Evolutionary conservation across 2,113 vertebrate genomes (phyloP), one percentile per base, ranked within the genome.

Genomic region (Silurus meridionalis): DNA sequence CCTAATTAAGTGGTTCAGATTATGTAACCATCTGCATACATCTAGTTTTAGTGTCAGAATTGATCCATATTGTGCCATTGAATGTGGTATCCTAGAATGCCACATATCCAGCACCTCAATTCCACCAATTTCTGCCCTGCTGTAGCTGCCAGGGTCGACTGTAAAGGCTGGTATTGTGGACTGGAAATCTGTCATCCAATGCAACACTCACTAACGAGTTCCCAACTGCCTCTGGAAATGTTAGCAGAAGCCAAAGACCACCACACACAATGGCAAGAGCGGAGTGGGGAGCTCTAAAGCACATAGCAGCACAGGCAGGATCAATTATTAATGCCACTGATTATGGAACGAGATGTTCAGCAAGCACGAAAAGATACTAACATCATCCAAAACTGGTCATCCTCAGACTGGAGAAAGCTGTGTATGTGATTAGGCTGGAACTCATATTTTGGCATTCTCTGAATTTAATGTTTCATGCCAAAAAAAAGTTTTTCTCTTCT

Each of bases 221-320:
- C 52, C 74, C 52, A 28, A 53, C 52, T 25, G 74, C 52, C 74
- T 78, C 74, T 78, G 74, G 74, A 55, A 78, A 78, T 8, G 74
- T 55, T n/a, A 78, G 23, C 74, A 55, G 50, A 55, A 78, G 74
- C 14, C 74, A 78, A 78, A 25, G 50, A 78, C 74, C 50, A 53
- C 52, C 50, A 15, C 15, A 13, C 52, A 78, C 23, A n/a, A 78
- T 55, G 23, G 50, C 74, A 78, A 8, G 52, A 17, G 13, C 3
- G n/a, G 48, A n/a, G 72, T 13, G 50, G 10, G n/a, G 48, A 6
- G 21, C 48, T 77, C 52, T 25, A 4, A 78, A 53, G 21, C 6
- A 25, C 23, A 15, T 15, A 14, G 13, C 52, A 55, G 72, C 48
- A n/a, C 72, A 75, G 10, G 21, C 10, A 0, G 52, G n/a, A 78